Percentiles rank a stretch among this genome's conserved stretches.
These are phyloP conservation scores for Gasterosteus aculeatus DNA, from an alignment of 2,113 vertebrate genomes.

Conservation along the genomic window DNA sequence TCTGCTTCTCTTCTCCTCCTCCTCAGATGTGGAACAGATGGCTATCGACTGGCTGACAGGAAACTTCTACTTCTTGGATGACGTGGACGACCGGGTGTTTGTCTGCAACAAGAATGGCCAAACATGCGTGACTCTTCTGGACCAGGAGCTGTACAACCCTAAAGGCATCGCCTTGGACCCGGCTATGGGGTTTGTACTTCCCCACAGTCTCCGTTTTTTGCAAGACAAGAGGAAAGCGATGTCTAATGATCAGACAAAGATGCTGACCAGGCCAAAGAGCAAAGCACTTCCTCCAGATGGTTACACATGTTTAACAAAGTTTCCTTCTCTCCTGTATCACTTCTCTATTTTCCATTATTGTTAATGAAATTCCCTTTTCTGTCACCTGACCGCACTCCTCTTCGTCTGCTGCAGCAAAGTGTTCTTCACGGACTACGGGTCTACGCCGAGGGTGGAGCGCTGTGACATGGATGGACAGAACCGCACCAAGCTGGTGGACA, in stretches of 20 bases:
- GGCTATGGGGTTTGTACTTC: slow-evolving; percentile 89
- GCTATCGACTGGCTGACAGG: slow-evolving; percentile 98
- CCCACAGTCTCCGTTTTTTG: slow-evolving; percentile 18
- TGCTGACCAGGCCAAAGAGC: slow-evolving; percentile 62
- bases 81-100: slow-evolving; percentile 96
- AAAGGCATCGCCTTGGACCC: slow-evolving; percentile 97
- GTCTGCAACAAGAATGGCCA: slow-evolving; percentile 93
- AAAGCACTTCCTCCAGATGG: slow-evolving; percentile 52
- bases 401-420: slow-evolving; percentile 84
- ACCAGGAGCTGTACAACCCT: slow-evolving; percentile 95
- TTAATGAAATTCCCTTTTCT: not conserved
- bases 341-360: slow-evolving; percentile 35
- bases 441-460: slow-evolving; percentile 95
- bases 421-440: slow-evolving; percentile 97
- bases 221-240: slow-evolving; percentile 24
- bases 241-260: slow-evolving; percentile 46
- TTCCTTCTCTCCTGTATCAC: slow-evolving; percentile 57
- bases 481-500: slow-evolving; percentile 96
- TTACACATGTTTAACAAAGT: slow-evolving; percentile 33
- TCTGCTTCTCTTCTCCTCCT: slow-evolving; percentile 2
- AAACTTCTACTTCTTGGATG: slow-evolving; percentile 99
- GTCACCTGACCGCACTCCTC: too few species aligned
- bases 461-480: slow-evolving; percentile 99
- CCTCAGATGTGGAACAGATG: slow-evolving; percentile 97
- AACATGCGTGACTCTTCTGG: slow-evolving; percentile 94